Base-by-base conservation (phyloP, 2,888 invertebrate genomes). In the Drosophila hamatofila region DNA sequence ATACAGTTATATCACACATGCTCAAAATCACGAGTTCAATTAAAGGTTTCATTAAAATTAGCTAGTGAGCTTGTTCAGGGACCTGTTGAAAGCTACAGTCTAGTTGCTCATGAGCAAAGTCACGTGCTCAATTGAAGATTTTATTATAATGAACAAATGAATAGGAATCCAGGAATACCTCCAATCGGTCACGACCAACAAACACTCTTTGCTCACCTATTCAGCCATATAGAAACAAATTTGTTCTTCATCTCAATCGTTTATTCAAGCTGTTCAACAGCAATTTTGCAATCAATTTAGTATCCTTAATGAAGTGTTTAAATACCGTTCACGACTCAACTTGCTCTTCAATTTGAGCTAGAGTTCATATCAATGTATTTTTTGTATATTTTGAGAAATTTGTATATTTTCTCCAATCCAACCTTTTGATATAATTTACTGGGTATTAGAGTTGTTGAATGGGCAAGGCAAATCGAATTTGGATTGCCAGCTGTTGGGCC, bases 401-500 rank as follows among this genome's bases (percentile, higher is more conserved):
- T n/a, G n/a, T n/a, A n/a, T n/a, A n/a, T n/a, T 6, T 12, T 11
- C 12, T 21, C 21, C 12, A 30, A 21, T 7, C 6, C 6, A 33
- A 12, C 37, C 23, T 25, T 52, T n/a, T 23, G 4, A 8, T 44
- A 44, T 33, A 44, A 23, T 56, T 30, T 30, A 3, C 16, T 42
- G 42, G 42, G 41, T 33, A 42, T 56, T 56, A 11, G 7, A 21
- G 14, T 7, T 39, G 39, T 5, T 30, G 18, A 56, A 56, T 35
- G 21, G 21, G 30, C 39, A 16, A 3, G 48, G 51, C 39, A 56
- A 75, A 75, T 63, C 58, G 49, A 69, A 74, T 74, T 75, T 57
- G 33, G 41, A 48, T 44, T 27, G 23, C 37, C 9, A 30, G 8
- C 27, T 27, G 33, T 25, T 42, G 33, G 11, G 33, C 18, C 6